These are phyloP conservation scores for Pachydiplax longipennis DNA, from an alignment of 2,888 invertebrate species.

Conservation along the genomic window DNA sequence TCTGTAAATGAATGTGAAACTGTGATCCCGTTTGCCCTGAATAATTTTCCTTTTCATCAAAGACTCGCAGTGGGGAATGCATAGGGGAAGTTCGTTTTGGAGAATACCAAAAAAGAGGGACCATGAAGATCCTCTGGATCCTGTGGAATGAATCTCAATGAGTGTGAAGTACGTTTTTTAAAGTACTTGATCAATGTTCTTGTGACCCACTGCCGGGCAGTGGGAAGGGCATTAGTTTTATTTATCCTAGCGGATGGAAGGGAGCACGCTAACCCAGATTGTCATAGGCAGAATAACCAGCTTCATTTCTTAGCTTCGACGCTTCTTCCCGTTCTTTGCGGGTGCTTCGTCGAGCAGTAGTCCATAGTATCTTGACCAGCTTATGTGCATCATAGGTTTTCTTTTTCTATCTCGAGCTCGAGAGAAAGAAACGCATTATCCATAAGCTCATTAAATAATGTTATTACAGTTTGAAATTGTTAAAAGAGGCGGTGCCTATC, in stretches of 20 bases:
- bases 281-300: slow-evolving; percentile 44
- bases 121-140: slow-evolving; percentile 11
- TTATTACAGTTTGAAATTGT: slow-evolving; percentile 17
- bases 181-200: slow-evolving; percentile 36
- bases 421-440: not conserved
- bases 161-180: slow-evolving; percentile 22
- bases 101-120: not conserved
- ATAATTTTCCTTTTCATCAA: slow-evolving; percentile 11
- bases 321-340: not conserved
- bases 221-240: slow-evolving; percentile 40
- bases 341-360: slow-evolving; percentile 19
- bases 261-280: slow-evolving; percentile 44
- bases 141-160: not conserved
- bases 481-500: not conserved
- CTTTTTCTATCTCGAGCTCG: slow-evolving; percentile 13
- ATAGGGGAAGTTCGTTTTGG: not conserved
- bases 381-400: slow-evolving; percentile 32
- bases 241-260: slow-evolving; percentile 28
- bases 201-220: slow-evolving; percentile 38
- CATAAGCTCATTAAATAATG: slow-evolving; percentile 14
- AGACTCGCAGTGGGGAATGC: slow-evolving; percentile 26
- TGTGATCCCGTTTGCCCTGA: slow-evolving; percentile 28
- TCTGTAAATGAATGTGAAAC: slow-evolving; percentile 25
- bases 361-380: slow-evolving; percentile 29
- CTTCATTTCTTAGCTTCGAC: not conserved